phyloP scores from a whole-genome alignment of 2,888 invertebrate species.

The Tridacna gigas region DNA sequence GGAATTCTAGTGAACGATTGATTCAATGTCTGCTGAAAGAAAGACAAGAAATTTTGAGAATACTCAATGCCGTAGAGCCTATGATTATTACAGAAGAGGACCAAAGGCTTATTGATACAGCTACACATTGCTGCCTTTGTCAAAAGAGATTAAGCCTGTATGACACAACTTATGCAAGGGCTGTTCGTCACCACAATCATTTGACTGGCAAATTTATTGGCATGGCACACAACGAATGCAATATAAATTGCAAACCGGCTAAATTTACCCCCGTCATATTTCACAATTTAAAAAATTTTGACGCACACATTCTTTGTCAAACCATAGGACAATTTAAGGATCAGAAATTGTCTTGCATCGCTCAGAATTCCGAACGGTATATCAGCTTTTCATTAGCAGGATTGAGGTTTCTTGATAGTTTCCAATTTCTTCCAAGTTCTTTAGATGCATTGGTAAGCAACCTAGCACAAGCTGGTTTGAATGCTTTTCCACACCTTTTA shows the following conservation, averaged over 20 bases:
- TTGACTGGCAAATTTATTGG: conserved; percentile 40
- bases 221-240: conserved; percentile 34
- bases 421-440: conserved; percentile 27
- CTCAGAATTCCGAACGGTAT: conserved; percentile 33
- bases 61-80: conserved; percentile 39
- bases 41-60: conserved; percentile 34
- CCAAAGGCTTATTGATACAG: neutral
- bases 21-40: conserved; percentile 31
- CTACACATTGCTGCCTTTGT: conserved; percentile 36
- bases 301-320: conserved; percentile 20
- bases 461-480: neutral
- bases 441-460: conserved; percentile 30
- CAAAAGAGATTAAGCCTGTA: conserved; percentile 9
- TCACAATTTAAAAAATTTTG: neutral
- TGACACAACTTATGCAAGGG: conserved; percentile 21
- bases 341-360: conserved; percentile 18
- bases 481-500: conserved; percentile 25
- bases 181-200: conserved; percentile 43
- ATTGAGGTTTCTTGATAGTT: conserved; percentile 40
- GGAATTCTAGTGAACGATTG: conserved; percentile 21
- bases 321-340: conserved; percentile 30
- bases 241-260: conserved; percentile 38
- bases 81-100: conserved; percentile 28
- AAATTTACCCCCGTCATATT: conserved; percentile 20
- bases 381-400: conserved; percentile 29